Base-by-base conservation (phyloP, 23 tunicate species). In the Trididemnum clinides region DNA sequence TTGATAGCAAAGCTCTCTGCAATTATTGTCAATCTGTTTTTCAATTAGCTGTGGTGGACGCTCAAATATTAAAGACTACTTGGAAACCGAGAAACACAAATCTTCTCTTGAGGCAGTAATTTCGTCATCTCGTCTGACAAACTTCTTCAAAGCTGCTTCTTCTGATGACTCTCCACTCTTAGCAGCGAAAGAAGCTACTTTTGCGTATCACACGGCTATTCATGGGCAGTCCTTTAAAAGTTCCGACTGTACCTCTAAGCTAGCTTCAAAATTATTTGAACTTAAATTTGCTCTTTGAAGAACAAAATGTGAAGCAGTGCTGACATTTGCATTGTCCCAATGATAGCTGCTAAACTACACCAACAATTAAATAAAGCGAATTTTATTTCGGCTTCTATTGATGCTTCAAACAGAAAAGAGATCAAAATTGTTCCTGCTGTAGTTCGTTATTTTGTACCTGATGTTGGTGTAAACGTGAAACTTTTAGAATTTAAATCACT, bases 241-340 rank as follows among this genome's bases (percentile, higher is more conserved):
- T 76, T 85, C 73, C 89, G 89, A 78, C 33, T 85, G 84, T 78
- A 85, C 89, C 84, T 85, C 89, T 51, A 78, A 85, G 83, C 89
- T 85, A 78, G 84, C 57, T 85, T 85, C 89, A 85, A 85, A 85
- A 84, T 74, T 85, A 32, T 76, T 85, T 85, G 89, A 85, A 85
- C 72, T 84, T 85, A 85, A 85, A 85, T 85, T 85, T 85, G 89
- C 89, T 51, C 33, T 51, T 15, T n/a, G 73, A 76, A 51, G 84
- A 85, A 85, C 84, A 82, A 85, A 85, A 85, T 85, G 88, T 33
- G 89, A 85, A 85, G 89, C 89, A 85, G 84, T 85, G 84, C 36
- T 76, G 78, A 57, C 54, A 85, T 51, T 51, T 54, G 83, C 89
- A 85, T 77, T 85, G 84, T 72, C 84, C 89, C 89, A 64, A 85